Conservation (phyloP, 2,888 invertebrate species). For the Myopa tessellatipennis region DNA sequence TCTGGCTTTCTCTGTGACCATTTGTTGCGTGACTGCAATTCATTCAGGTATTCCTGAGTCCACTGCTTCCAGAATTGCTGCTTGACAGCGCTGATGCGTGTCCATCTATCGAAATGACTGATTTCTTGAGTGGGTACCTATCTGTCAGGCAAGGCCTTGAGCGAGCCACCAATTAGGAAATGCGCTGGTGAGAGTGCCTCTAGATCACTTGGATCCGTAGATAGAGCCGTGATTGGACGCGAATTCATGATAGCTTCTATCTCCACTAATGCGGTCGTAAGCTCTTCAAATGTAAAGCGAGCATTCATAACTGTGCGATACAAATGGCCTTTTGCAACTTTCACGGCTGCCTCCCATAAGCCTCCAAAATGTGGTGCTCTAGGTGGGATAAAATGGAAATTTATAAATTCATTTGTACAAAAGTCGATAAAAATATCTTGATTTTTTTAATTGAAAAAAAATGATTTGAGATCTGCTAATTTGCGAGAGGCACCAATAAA, state of each 20-base stretch:
- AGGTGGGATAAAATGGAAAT: too few relatives aligned
- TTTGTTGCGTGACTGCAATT: conserved; percentile 24
- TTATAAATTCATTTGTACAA: too few relatives aligned
- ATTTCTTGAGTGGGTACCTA: background rate
- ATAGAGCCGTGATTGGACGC: conserved; percentile 39
- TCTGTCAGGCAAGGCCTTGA: conserved; percentile 34
- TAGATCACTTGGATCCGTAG: conserved; percentile 40
- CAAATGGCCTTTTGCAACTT: conserved; percentile 43
- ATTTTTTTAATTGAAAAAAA: background rate
- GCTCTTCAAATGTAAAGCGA: conserved; percentile 43
- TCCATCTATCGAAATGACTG: conserved; percentile 24
- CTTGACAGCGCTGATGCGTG: conserved; percentile 27
- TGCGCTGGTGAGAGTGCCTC: conserved; percentile 43
- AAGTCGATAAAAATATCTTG: too few relatives aligned
- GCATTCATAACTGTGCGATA: conserved; percentile 39
- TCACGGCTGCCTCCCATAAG: conserved; percentile 17
- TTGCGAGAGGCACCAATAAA: too few relatives aligned
- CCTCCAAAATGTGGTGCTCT: background rate
- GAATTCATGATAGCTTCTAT: conserved; percentile 46
- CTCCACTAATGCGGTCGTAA: conserved; percentile 41
- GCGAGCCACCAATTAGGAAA: conserved; percentile 39
- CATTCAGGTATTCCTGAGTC: conserved; percentile 29
- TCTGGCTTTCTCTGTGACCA: conserved; percentile 12
- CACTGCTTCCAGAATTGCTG: conserved; percentile 32
- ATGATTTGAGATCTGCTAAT: background rate